Evolutionary conservation across 2,888 invertebrate genomes (phyloP).

Genomic region (Sinohyriopsis cumingii): DNA sequence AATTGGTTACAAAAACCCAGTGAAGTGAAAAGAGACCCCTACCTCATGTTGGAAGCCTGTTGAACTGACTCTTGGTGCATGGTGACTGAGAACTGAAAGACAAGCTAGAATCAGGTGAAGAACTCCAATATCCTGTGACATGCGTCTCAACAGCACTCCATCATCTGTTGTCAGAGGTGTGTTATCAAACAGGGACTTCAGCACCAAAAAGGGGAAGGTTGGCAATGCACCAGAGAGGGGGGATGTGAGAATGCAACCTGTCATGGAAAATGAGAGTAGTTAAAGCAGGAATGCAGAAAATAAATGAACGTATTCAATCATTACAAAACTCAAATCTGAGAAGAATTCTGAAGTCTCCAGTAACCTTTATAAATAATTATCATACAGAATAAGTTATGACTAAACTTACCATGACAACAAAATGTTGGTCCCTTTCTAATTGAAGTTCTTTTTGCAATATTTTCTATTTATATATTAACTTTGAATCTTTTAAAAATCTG

Average conservation of each 20-base stretch:
- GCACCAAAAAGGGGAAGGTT: conserved; percentile 82
- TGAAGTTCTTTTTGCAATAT: too few species aligned
- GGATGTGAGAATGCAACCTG: conserved; percentile 80
- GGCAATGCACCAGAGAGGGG: conserved; percentile 80
- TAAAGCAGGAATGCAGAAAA: neutral
- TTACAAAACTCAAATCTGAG: too few species aligned
- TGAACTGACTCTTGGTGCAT: conserved; percentile 67
- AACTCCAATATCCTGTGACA: conserved; percentile 88
- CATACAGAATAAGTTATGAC: too few species aligned
- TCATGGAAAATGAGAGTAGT: conserved; percentile 32
- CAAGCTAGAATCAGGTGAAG: conserved; percentile 89
- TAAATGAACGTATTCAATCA: too few species aligned
- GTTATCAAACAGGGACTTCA: conserved; percentile 82
- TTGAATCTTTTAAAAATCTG: too few species aligned
- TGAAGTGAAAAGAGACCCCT: conserved; percentile 3
- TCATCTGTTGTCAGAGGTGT: conserved; percentile 84
- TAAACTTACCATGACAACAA: too few species aligned
- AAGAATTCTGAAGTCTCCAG: too few species aligned
- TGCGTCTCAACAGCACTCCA: conserved; percentile 82
- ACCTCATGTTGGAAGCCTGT: conserved; percentile 72
- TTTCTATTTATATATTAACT: too few species aligned
- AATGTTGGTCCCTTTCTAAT: too few species aligned
- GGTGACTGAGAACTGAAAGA: conserved; percentile 87
- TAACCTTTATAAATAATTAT: too few species aligned
- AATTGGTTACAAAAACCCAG: too few species aligned